Evolutionary conservation across 2,797 vertebrate species (phyloP).

Genomic region (Cynodonichthys magdalenae): DNA sequence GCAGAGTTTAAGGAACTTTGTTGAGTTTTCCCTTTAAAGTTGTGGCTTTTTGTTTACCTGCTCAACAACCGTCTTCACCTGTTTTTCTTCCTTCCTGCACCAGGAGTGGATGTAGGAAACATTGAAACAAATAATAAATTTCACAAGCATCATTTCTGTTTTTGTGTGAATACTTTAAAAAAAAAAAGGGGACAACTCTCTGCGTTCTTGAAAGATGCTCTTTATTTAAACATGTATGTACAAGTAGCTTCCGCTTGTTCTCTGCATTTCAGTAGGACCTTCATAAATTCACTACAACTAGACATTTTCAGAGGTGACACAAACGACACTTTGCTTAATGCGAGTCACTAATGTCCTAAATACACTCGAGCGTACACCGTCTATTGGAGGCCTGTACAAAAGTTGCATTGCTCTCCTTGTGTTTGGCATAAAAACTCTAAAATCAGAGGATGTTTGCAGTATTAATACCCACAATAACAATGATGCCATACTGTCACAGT

Average conservation of each 20-base stretch:
- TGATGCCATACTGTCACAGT: conserved; percentile 11
- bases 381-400: conserved; percentile 67
- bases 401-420: conserved; percentile 59
- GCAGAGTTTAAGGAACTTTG: conserved; percentile 18
- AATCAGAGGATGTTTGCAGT: conserved; percentile 48
- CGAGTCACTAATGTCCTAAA: conserved; percentile 65
- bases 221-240: conserved; percentile 85
- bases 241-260: conserved; percentile 69
- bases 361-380: conserved; percentile 62
- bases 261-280: conserved; percentile 66
- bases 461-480: conserved; percentile 16
- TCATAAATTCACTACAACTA: conserved; percentile 65
- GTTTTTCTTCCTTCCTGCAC: conserved; percentile 35
- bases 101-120: conserved; percentile 58
- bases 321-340: conserved; percentile 50
- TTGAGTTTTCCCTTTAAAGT: conserved; percentile 35
- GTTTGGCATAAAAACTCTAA: conserved; percentile 52
- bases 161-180: neutral
- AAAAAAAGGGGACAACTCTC: neutral
- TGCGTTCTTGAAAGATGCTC: conserved; percentile 78
- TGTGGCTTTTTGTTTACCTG: conserved; percentile 28
- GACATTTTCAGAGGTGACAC: conserved; percentile 54
- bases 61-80: neutral
- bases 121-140: conserved; percentile 94
- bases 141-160: conserved; percentile 86